A percentile compares a stretch with the other conserved stretches of the same genome.
phyloP scores from a whole-genome alignment of 1,140 invertebrate species.

The Drosophila nigrodunni region DNA sequence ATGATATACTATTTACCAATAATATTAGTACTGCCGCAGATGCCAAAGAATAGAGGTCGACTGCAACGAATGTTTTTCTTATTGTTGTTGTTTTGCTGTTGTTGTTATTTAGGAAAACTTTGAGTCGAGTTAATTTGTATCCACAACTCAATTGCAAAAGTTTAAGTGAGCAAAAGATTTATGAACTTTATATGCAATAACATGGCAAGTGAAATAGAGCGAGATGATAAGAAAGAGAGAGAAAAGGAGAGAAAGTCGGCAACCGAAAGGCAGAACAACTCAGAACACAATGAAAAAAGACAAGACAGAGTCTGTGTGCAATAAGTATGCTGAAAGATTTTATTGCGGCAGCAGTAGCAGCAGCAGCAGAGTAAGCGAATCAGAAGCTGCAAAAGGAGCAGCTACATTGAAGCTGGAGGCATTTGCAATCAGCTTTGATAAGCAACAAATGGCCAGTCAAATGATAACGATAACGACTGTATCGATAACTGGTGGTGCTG shows the following conservation, averaged over 20 bases:
- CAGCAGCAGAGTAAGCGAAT: background rate
- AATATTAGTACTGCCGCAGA: constrained; percentile 68
- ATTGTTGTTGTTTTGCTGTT: constrained; percentile 55
- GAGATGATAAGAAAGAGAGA: constrained; percentile 7
- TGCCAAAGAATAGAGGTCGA: constrained; percentile 19
- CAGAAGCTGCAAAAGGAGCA: constrained; percentile 18
- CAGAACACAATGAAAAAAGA: constrained; percentile 68
- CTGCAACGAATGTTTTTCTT: constrained; percentile 27
- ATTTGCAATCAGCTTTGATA: constrained; percentile 81
- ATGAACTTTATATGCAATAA: constrained; percentile 82
- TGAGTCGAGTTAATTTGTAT: constrained; percentile 80
- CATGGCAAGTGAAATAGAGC: constrained; percentile 44
- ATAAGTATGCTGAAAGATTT: constrained; percentile 51
- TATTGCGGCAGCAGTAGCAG: constrained; percentile 11
- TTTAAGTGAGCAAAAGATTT: constrained; percentile 82
- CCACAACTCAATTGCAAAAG: constrained; percentile 81
- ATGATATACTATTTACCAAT: constrained; percentile 69
- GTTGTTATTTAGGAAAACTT: constrained; percentile 70
- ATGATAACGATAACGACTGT: constrained; percentile 78
- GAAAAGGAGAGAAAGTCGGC: background rate
- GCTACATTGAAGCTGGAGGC: constrained; percentile 55
- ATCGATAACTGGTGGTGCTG: constrained; percentile 30
- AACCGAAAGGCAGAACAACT: constrained; percentile 28
- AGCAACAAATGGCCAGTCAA: constrained; percentile 80
- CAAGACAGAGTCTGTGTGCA: constrained; percentile 36